Conservation (phyloP, 2,888 invertebrate species). For the Cinara cedri region DNA sequence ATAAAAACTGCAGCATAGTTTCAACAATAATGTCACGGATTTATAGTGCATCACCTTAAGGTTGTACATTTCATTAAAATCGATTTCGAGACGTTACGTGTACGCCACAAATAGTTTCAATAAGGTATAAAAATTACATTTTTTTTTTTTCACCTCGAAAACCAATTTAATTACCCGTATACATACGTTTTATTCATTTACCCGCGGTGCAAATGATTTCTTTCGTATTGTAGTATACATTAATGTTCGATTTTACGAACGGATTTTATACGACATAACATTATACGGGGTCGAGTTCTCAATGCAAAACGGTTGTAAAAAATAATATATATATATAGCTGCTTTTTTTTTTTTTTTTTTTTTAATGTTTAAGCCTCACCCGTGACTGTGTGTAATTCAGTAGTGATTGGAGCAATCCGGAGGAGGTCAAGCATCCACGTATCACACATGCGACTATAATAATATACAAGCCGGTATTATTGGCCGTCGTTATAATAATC, state of each 20-base stretch:
- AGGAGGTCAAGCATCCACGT: conserved; percentile 39
- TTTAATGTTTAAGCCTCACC: background rate
- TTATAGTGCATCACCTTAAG: too few relatives aligned
- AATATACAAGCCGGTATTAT: too few relatives aligned
- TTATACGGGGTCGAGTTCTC: background rate
- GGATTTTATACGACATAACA: conserved; percentile 27
- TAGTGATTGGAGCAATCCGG: conserved; percentile 22
- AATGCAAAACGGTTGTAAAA: conserved; percentile 31
- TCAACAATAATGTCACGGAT: too few relatives aligned
- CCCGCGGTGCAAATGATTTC: background rate
- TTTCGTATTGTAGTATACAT: conserved; percentile 1
- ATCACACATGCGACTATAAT: conserved; percentile 1
- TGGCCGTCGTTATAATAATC: conserved; percentile 4
- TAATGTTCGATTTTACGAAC: conserved; percentile 6
- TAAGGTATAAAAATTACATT: too few relatives aligned
- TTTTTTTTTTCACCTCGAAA: background rate
- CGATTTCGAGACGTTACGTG: too few relatives aligned
- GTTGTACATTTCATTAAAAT: too few relatives aligned
- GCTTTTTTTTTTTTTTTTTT: background rate
- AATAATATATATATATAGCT: background rate
- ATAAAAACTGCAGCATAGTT: too few relatives aligned
- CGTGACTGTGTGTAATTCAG: conserved; percentile 50
- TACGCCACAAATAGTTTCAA: too few relatives aligned
- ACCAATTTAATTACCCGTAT: background rate
- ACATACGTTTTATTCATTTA: too few relatives aligned